phyloP scores from a whole-genome alignment of 1,140 invertebrate genomes.

The Aphis gossypii region DNA sequence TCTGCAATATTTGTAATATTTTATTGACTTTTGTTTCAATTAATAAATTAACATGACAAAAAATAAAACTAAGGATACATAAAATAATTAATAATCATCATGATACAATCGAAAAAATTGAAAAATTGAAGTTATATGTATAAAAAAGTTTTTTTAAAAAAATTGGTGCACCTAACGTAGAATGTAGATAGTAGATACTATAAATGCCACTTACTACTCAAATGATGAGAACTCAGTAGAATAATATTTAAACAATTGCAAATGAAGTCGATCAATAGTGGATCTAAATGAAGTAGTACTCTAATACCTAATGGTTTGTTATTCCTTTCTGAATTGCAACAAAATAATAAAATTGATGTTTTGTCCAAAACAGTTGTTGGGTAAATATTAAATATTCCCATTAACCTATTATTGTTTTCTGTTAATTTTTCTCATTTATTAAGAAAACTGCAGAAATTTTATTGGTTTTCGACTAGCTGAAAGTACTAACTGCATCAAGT shows the following conservation, averaged over 20 bases:
- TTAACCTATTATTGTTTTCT: background rate
- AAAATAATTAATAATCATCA: background rate
- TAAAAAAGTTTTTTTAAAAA: background rate
- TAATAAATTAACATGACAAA: background rate
- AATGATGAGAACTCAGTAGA: background rate
- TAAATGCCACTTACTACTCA: background rate
- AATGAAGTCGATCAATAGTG: background rate
- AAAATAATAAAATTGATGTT: background rate
- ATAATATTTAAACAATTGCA: background rate
- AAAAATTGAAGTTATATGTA: background rate
- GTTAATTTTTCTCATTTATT: background rate
- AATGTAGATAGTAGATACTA: background rate
- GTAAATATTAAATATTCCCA: background rate
- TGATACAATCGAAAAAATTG: background rate
- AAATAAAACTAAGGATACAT: background rate
- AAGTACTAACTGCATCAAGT: background rate
- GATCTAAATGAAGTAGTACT: background rate
- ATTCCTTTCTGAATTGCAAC: background rate
- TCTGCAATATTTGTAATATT: background rate
- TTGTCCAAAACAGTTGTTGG: background rate
- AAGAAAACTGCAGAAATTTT: background rate
- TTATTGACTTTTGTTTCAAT: background rate
- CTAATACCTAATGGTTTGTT: background rate
- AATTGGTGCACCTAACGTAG: background rate
- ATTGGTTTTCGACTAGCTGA: background rate